phyloP scores from a whole-genome alignment of 1,140 invertebrate species.

The Hestina assimilis region DNA sequence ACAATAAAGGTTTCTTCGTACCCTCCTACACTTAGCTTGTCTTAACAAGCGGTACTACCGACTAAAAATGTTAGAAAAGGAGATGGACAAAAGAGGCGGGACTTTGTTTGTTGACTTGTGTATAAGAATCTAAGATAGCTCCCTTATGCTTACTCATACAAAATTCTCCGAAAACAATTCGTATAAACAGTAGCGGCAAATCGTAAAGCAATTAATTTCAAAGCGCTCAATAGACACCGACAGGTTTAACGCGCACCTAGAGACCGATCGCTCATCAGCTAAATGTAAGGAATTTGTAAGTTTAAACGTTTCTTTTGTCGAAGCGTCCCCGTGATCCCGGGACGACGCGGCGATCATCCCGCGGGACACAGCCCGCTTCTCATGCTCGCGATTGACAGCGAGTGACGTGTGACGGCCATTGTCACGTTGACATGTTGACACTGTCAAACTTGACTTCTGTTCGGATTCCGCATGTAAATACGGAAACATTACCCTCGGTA shows the following conservation, averaged over 20 bases:
- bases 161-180: constrained; percentile 23
- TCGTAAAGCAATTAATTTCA: constrained; percentile 34
- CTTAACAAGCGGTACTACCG: too few species aligned
- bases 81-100: too few species aligned
- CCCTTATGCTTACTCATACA: neutral
- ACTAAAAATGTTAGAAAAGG: too few species aligned
- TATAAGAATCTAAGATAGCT: neutral
- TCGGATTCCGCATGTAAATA: constrained; percentile 75
- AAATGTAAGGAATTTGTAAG: constrained; percentile 51
- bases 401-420: constrained; percentile 72
- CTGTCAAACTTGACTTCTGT: constrained; percentile 75
- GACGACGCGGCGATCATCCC: constrained; percentile 16
- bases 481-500: constrained; percentile 65
- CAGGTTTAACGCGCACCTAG: constrained; percentile 35
- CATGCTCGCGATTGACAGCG: constrained; percentile 69
- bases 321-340: constrained; percentile 16
- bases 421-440: constrained; percentile 74
- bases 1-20: too few species aligned
- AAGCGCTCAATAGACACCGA: constrained; percentile 15
- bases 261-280: constrained; percentile 55
- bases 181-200: constrained; percentile 27
- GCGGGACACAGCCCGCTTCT: constrained; percentile 55
- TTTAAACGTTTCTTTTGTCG: constrained; percentile 50
- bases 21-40: too few species aligned
- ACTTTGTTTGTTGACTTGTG: too few species aligned